A percentile compares a stretch with the other conserved stretches of the same genome.
Evolutionary conservation across 1,140 invertebrate species (phyloP).

Genomic region (Berghia stephanieae): DNA sequence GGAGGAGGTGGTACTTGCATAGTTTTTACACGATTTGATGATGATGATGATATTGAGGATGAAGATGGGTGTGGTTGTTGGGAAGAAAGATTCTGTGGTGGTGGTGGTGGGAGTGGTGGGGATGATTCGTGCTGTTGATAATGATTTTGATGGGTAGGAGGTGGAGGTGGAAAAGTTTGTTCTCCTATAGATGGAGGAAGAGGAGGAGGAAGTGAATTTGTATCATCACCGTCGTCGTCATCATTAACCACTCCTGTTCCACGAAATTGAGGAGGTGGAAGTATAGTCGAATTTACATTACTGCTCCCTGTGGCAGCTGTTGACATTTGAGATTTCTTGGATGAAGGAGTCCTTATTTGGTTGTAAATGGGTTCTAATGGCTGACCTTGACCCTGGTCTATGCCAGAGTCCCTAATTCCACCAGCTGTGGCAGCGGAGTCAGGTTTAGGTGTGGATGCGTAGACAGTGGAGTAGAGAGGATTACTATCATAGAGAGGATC

Average conservation of each 20-base stretch:
- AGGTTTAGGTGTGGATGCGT: too few relatives aligned
- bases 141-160: slow-evolving; percentile 16
- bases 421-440: too few relatives aligned
- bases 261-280: slow-evolving; percentile 37
- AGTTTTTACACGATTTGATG: slow-evolving; percentile 23
- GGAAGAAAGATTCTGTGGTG: slow-evolving; percentile 19
- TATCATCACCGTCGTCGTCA: too few relatives aligned
- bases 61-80: slow-evolving; percentile 17
- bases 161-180: slow-evolving; percentile 18
- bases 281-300: slow-evolving; percentile 14
- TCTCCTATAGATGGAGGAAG: slow-evolving; percentile 31
- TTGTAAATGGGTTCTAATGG: slow-evolving; percentile 19
- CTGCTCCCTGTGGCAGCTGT: background rate
- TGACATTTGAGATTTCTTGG: background rate
- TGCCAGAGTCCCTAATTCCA: too few relatives aligned
- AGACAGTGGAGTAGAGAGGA: slow-evolving; percentile 14
- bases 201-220: too few relatives aligned
- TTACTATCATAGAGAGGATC: too few relatives aligned
- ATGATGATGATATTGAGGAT: background rate
- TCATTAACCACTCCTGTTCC: slow-evolving; percentile 11
- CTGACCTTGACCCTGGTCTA: background rate
- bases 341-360: slow-evolving; percentile 12
- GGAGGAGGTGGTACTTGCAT: slow-evolving; percentile 36
- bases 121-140: slow-evolving; percentile 20
- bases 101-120: background rate